Base-by-base conservation (phyloP, 1,140 invertebrate species). In the Sesamia nonagrioides region DNA sequence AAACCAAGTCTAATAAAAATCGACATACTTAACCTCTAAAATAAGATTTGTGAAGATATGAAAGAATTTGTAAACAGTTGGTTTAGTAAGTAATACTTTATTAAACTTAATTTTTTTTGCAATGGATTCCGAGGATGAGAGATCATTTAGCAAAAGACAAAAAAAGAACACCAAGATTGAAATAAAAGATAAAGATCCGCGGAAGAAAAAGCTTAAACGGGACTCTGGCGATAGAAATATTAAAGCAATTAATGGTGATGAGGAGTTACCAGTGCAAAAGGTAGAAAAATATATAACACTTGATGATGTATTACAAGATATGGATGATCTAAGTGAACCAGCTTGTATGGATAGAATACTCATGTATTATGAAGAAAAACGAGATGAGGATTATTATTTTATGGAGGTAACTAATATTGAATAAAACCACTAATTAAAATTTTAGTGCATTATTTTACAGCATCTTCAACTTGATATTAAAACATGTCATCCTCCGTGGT, bases 331-430 rank as follows among this genome's bases (percentile, higher is more conserved):
- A 56, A 74, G 77, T 61, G 87, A 89, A 40, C 86, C 89, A 21
- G 37, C 83, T 35, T 81, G 82, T 71, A 83, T 88, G 75, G 83
- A 89, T 50, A 81, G 82, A 79, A 77, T 90, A 56, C 73, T 84
- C 35, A 75, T 82, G 35, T 72, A 69, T 63, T 63, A 84, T 33
- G 83, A 88, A 60, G 54, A 83, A 61, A 78, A 88, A 63, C 79
- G 84, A 66, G 54, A 74, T 13, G 83, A 90, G 81, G 85, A 88
- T 42, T 80, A 85, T 27, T 79, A 83, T 40, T 90, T 88, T 60
- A 86, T 90, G 83, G 68, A 87, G 84, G 89, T 90, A 81, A 50
- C 17, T 40, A 15, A 13, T 6, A 35, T 60, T n/a, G n/a, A 60
- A 6, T n/a, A n/a, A n/a, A n/a, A n/a, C n/a, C n/a, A n/a, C n/a